A percentile compares a stretch with the other conserved stretches of the same genome.
phyloP scores from a whole-genome alignment of 2,797 vertebrate species.

The Dermochelys coriacea region DNA sequence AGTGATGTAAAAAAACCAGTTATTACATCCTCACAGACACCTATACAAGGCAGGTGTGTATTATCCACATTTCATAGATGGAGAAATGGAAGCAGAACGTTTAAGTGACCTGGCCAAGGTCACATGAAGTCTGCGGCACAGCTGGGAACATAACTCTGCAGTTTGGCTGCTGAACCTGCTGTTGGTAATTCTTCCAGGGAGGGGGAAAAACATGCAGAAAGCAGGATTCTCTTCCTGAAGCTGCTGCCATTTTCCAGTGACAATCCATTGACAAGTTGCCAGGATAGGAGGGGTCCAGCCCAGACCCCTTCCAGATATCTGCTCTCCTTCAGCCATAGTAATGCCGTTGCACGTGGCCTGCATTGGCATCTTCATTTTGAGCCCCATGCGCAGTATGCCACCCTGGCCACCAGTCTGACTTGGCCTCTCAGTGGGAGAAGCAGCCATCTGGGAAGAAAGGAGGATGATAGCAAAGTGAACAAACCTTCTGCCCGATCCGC shows the following conservation, averaged over 20 bases:
- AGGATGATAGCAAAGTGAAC: not conserved
- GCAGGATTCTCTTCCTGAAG: fast-evolving
- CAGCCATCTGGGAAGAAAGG: not conserved
- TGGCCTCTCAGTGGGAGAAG: fast-evolving
- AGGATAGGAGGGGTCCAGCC: not conserved
- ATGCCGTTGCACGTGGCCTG: not conserved
- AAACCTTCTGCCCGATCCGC: not conserved
- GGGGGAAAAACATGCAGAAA: not conserved
- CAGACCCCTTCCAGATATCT: fast-evolving
- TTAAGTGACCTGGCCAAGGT: not conserved
- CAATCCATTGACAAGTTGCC: not conserved
- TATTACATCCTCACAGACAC: fast-evolving
- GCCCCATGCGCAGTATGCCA: fast-evolving
- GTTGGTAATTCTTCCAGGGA: not conserved
- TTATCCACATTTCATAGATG: fast-evolving
- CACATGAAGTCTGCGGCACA: fast-evolving
- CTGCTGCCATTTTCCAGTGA: fast-evolving
- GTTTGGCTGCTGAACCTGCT: not conserved
- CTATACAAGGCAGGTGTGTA: not conserved
- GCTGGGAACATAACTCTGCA: not conserved
- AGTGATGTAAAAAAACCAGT: not conserved
- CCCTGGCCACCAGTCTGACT: fast-evolving
- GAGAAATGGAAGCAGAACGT: not conserved
- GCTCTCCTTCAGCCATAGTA: fast-evolving
- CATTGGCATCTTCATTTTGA: not conserved